Conservation (phyloP, 2,797 vertebrate species). For the Eulemur rubriventer region DNA sequence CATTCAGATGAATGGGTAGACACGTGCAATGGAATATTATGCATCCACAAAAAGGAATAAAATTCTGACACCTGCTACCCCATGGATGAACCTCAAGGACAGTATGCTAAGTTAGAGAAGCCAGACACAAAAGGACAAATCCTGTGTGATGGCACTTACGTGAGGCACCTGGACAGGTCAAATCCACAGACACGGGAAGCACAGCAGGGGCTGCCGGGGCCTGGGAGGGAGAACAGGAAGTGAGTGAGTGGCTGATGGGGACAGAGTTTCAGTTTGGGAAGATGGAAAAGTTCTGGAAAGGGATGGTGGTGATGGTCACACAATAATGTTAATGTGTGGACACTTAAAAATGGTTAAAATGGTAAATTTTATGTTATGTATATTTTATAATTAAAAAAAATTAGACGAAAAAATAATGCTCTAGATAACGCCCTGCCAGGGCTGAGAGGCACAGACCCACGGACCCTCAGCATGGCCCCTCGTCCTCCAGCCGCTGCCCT, state of each 20-base stretch:
- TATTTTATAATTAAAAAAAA: background rate
- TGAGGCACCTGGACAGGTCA: background rate
- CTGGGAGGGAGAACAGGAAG: background rate
- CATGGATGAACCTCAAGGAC: too few relatives aligned
- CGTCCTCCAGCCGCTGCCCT: accelerated
- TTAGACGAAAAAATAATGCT: background rate
- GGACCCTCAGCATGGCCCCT: background rate
- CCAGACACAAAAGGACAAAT: too few relatives aligned
- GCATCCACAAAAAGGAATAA: too few relatives aligned
- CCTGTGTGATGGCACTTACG: too few relatives aligned
- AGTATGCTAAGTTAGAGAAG: too few relatives aligned
- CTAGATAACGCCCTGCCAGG: background rate
- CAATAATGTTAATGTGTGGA: background rate
- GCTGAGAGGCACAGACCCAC: background rate
- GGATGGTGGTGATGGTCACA: background rate
- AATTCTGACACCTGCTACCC: too few relatives aligned
- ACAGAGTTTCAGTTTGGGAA: background rate
- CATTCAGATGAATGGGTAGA: too few relatives aligned
- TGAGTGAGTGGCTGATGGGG: too few relatives aligned
- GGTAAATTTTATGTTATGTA: background rate
- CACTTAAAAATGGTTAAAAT: background rate
- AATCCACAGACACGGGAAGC: background rate
- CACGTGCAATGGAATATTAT: too few relatives aligned
- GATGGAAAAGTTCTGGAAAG: background rate
- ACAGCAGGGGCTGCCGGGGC: background rate